phyloP scores from a whole-genome alignment of 2,797 vertebrate species.

The Nannoperca australis region DNA sequence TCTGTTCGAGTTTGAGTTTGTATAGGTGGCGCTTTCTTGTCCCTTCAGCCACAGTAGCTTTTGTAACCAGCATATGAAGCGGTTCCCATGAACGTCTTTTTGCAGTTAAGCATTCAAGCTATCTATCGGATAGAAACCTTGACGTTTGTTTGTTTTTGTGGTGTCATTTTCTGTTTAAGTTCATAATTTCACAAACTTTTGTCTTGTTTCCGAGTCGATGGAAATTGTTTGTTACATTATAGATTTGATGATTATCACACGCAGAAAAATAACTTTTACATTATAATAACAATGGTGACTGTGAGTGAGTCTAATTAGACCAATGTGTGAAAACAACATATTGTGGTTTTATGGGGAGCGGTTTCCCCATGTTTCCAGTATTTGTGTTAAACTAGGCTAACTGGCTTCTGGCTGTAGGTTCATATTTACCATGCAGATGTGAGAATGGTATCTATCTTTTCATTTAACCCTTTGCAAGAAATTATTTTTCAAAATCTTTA shows the following conservation, averaged over 20 bases:
- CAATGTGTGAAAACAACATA: background rate
- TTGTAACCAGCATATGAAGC: no score
- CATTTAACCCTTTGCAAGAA: background rate
- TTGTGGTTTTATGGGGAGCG: background rate
- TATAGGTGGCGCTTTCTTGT: background rate
- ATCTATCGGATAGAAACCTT: background rate
- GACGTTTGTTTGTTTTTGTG: background rate
- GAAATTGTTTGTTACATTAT: background rate
- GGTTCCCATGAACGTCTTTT: background rate
- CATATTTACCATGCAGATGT: background rate
- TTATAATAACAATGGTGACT: no score
- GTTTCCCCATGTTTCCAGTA: background rate
- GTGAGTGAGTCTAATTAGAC: background rate
- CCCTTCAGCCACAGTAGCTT: background rate
- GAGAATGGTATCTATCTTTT: background rate
- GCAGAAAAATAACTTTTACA: no score
- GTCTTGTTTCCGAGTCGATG: background rate
- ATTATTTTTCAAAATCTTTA: background rate
- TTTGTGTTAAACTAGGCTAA: slow-evolving; percentile 5
- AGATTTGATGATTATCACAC: no score
- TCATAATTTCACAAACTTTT: background rate
- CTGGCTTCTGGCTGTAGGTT: background rate
- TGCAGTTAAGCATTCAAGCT: background rate
- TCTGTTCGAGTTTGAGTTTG: background rate
- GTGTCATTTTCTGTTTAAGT: background rate